Evolutionary conservation across 2,797 vertebrate genomes (phyloP), one percentile per base, ranked within the genome.

Genomic region (Sebastes reedi): DNA sequence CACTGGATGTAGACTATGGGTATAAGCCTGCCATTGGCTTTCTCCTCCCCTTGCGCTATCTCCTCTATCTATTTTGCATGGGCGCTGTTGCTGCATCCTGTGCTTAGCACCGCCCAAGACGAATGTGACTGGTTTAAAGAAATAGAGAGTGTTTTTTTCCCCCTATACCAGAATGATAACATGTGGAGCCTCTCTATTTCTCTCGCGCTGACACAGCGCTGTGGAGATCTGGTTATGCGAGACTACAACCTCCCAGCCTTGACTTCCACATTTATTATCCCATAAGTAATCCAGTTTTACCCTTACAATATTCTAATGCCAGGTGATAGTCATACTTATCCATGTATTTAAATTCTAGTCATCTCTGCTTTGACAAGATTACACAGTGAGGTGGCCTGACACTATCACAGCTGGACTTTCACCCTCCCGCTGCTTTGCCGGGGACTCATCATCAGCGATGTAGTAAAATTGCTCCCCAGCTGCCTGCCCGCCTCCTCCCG

Each of bases 381-480:
- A 72, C 65, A 55, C 65, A 27, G 36, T 66, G 18, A 25, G 24
- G 65, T 18, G 52, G 12, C 24, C 14, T 72, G 32, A 74, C 71
- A 52, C 22, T 25, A 30, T 67, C 60, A 54, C 67, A 61, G 50
- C 59, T 80, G 83, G 70, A 86, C 79, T 69, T 62, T 72, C 42
- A 16, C 69, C 80, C 67, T 60, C 25, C 68, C 36, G 60, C 74
- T 77, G 60, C 64, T 76, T 79, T 52, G 60, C 79, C 18, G 6
- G 86, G 77, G 75, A 79, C 69, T 82, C 80, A 64, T 91, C 77
- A 79, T 77, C 84, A 80, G 68, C 8, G 25, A 82, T 84, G 80
- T 52, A 69, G 72, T 58, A 78, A 84, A 88, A 90, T 85, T 79
- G 75, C 78, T 90, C 81, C 84, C 87, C 82, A 83, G 82, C 75